A percentile compares a stretch with the other conserved stretches of the same genome.
Conservation (phyloP, 1,140 invertebrate species). For the Ganaspis sp. region DNA sequence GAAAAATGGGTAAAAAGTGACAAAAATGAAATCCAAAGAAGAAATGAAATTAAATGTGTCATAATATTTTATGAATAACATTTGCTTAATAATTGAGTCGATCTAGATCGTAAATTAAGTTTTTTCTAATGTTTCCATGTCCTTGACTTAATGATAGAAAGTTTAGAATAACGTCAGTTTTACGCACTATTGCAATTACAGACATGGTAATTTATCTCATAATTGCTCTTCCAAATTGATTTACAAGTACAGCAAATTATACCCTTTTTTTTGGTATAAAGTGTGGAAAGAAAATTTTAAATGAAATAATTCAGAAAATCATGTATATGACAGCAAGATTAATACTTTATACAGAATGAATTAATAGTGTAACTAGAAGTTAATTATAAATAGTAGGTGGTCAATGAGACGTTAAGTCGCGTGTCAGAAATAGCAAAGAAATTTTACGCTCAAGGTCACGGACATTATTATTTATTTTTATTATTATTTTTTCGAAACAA, state of each 20-base stretch:
- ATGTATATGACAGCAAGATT: neutral
- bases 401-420: neutral
- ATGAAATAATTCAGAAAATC: neutral
- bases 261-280: neutral
- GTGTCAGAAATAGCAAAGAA: neutral
- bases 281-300: neutral
- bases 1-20: neutral
- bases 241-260: neutral
- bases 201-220: neutral
- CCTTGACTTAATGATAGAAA: slow-evolving; percentile 18
- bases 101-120: neutral
- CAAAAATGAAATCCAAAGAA: neutral
- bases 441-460: neutral
- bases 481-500: no score
- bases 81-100: neutral
- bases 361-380: neutral
- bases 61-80: neutral
- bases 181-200: neutral
- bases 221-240: neutral
- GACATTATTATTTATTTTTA: neutral
- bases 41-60: neutral
- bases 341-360: neutral
- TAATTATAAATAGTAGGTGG: neutral
- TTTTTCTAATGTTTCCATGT: neutral
- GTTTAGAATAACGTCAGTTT: neutral